These are phyloP conservation scores for Vulpes ferrilata DNA, from an alignment of 2,113 vertebrate species.

Conservation along the genomic window DNA sequence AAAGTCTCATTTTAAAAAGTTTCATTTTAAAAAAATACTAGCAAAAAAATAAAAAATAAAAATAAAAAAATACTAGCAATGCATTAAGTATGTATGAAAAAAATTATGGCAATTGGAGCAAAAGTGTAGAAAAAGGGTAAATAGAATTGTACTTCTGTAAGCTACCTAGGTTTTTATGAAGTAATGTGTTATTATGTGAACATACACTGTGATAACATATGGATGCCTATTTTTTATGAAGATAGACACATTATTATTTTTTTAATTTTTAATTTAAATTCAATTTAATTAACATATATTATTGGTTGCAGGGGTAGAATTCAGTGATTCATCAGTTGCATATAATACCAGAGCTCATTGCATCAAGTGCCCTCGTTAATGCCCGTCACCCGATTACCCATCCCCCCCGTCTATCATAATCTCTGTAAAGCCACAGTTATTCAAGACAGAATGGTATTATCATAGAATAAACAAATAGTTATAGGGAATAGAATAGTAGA, in stretches of 20 bases:
- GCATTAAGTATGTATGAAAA: background rate
- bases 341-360: background rate
- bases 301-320: background rate
- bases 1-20: background rate
- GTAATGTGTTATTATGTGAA: background rate
- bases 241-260: background rate
- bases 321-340: background rate
- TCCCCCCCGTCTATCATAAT: background rate
- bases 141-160: background rate
- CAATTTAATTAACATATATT: background rate
- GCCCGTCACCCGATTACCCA: background rate
- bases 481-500: background rate
- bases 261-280: background rate
- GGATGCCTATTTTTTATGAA: background rate
- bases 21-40: background rate
- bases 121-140: background rate
- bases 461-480: background rate
- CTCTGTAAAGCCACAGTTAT: background rate
- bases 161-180: background rate
- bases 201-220: background rate
- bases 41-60: too few relatives aligned
- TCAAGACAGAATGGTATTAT: background rate
- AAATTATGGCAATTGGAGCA: background rate
- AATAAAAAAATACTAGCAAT: background rate
- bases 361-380: background rate